Evolutionary conservation across 2,113 vertebrate species (phyloP).

Genomic region (Oxyruncus cristatus): DNA sequence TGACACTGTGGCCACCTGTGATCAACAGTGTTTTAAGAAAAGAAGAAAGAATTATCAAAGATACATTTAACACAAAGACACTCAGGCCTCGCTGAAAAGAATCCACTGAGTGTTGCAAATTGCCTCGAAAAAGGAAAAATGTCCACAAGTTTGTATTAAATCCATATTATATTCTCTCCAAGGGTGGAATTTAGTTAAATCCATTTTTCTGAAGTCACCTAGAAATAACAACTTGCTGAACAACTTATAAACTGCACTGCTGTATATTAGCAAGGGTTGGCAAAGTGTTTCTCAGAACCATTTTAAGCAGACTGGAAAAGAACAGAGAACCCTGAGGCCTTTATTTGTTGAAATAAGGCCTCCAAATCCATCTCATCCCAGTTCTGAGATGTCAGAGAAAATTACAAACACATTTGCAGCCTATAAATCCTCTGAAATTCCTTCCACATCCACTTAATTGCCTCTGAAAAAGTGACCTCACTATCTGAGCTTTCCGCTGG

Average conservation of each 20-base stretch:
- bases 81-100: not conserved
- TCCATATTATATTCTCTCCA: not conserved
- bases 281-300: not conserved
- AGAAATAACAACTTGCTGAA: not conserved
- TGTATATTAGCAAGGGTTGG: not conserved
- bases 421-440: not conserved
- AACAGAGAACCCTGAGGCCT: not conserved
- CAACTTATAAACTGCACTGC: not conserved
- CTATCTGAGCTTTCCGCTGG: not conserved
- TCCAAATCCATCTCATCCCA: not conserved
- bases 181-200: not conserved
- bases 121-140: not conserved
- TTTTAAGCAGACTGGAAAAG: not conserved
- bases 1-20: constrained; percentile 94
- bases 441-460: not conserved
- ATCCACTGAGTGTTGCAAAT: not conserved
- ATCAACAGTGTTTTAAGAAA: constrained; percentile 39
- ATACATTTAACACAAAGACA: not conserved
- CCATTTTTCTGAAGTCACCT: not conserved
- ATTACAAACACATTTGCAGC: not conserved
- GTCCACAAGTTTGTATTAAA: not conserved
- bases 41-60: constrained; percentile 1
- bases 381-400: not conserved
- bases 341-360: not conserved
- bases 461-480: not conserved